phyloP scores from a whole-genome alignment of 1,140 invertebrate species.

The Ceratitis capitata region DNA sequence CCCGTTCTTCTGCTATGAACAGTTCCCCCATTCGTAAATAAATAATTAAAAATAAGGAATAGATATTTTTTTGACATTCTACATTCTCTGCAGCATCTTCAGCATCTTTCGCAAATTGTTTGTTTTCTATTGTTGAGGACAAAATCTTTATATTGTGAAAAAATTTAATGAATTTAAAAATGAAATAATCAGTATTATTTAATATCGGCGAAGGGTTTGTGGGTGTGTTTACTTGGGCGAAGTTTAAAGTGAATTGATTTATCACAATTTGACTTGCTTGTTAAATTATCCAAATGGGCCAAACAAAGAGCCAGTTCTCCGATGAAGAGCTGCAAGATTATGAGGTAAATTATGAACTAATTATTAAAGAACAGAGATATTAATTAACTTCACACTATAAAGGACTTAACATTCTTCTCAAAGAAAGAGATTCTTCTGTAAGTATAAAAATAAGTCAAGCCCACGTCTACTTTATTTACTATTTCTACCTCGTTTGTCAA shows the following conservation, averaged over 20 bases:
- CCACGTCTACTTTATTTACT: too few species aligned
- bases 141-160: not conserved
- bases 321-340: constrained; percentile 91
- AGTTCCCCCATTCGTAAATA: not conserved
- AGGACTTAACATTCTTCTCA: constrained; percentile 89
- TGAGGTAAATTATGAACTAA: constrained; percentile 67
- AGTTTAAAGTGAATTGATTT: too few species aligned
- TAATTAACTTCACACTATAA: too few species aligned
- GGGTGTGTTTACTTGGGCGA: not conserved
- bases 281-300: constrained; percentile 71
- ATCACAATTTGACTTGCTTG: too few species aligned
- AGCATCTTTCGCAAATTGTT: not conserved
- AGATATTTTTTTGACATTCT: not conserved
- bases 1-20: not conserved
- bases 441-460: too few species aligned
- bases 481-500: constrained; percentile 52
- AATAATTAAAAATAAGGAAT: not conserved
- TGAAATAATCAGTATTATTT: not conserved
- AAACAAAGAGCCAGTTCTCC: constrained; percentile 82
- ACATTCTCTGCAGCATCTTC: not conserved
- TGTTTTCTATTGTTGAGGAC: not conserved
- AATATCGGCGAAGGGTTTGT: not conserved
- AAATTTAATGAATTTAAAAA: not conserved
- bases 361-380: not conserved
- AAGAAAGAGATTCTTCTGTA: constrained; percentile 91